These are phyloP conservation scores for Liolophura sinensis DNA, from an alignment of 1,140 invertebrate genomes.

Conservation along the genomic window DNA sequence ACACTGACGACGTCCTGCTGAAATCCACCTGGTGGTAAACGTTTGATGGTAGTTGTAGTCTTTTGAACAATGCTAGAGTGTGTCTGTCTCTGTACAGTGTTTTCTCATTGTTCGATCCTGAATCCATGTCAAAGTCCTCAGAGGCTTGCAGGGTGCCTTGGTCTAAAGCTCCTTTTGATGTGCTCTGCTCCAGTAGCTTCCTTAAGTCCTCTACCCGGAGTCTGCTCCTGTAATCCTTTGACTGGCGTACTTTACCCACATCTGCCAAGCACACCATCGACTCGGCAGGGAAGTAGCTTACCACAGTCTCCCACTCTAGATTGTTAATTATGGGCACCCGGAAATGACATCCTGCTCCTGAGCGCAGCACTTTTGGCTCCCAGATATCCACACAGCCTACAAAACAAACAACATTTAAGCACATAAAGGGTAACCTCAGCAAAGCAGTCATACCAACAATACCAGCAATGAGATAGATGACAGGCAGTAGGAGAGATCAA, in stretches of 20 bases:
- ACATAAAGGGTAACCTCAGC: no score
- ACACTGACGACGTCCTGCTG: conserved; percentile 61
- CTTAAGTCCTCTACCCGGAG: conserved; percentile 60
- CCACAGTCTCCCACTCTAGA: conserved; percentile 70
- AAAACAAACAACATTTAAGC: conserved; percentile 13
- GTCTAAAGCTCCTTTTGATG: conserved; percentile 1
- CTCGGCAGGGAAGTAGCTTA: conserved; percentile 59
- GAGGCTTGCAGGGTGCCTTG: neutral
- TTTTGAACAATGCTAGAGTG: conserved; percentile 32
- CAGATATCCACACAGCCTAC: conserved; percentile 85
- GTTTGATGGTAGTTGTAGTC: conserved; percentile 22
- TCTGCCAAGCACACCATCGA: conserved; percentile 71
- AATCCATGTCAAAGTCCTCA: conserved; percentile 1
- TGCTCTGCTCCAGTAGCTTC: conserved; percentile 23
- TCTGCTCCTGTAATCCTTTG: conserved; percentile 11
- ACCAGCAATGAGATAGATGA: no score
- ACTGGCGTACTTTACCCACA: conserved; percentile 9
- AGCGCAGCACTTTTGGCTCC: conserved; percentile 84
- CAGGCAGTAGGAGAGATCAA: no score
- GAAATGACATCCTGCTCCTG: conserved; percentile 83
- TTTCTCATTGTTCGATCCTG: conserved; percentile 1
- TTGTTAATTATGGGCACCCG: conserved; percentile 69
- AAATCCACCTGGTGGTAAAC: conserved; percentile 55
- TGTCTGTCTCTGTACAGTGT: neutral
- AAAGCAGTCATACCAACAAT: no score